phyloP scores from a whole-genome alignment of 2,797 vertebrate species.

The Lindbergichthys nudifrons region DNA sequence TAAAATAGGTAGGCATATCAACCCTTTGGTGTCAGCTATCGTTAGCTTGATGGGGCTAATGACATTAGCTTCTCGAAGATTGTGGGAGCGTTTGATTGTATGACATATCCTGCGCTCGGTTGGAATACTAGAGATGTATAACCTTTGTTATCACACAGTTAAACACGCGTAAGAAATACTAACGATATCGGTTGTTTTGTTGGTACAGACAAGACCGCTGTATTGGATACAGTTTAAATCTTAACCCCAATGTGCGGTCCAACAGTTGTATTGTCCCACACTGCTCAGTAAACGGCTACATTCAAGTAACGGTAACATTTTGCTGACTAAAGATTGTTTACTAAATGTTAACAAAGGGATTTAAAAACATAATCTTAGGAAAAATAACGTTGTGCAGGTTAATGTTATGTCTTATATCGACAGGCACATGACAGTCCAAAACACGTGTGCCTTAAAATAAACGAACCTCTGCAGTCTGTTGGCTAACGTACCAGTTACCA shows the following conservation, averaged over 20 bases:
- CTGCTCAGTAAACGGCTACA: background rate
- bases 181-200: no score
- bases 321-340: rapidly evolving
- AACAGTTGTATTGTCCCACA: background rate
- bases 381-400: background rate
- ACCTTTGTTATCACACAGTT: no score
- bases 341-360: rapidly evolving
- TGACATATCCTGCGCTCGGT: conserved; percentile 2
- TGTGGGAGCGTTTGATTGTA: conserved; percentile 40
- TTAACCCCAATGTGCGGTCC: background rate
- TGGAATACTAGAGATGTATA: background rate
- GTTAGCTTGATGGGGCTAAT: conserved; percentile 70
- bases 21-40: conserved; percentile 32
- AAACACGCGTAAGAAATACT: rapidly evolving
- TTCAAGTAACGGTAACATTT: background rate
- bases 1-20: background rate
- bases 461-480: conserved; percentile 36
- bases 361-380: rapidly evolving
- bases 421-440: conserved; percentile 36
- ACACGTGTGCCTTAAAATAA: conserved; percentile 37
- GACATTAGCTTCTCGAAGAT: conserved; percentile 54
- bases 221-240: background rate
- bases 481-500: conserved; percentile 17
- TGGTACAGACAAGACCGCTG: background rate
- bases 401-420: background rate